These are phyloP conservation scores for Micromys minutus DNA, from an alignment of 2,113 vertebrate species.

Conservation along the genomic window DNA sequence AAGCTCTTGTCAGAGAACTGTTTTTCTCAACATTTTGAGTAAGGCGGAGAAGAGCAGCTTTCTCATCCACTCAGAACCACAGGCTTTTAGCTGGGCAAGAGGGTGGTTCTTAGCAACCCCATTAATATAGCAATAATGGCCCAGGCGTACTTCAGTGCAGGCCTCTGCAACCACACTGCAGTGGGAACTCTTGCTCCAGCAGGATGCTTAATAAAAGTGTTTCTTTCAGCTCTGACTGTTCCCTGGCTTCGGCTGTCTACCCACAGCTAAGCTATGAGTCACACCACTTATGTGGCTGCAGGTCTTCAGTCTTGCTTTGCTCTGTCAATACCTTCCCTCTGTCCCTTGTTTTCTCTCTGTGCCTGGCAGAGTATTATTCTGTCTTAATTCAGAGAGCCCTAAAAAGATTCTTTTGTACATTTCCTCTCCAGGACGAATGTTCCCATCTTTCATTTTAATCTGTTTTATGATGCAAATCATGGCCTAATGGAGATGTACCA, in stretches of 20 bases:
- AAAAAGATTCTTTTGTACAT: constrained; percentile 24
- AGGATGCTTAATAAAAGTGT: constrained; percentile 16
- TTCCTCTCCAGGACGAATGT: constrained; percentile 23
- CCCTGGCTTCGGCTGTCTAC: constrained; percentile 49
- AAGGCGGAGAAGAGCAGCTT: not conserved
- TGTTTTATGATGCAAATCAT: constrained; percentile 50
- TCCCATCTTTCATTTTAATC: constrained; percentile 45
- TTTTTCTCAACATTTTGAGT: constrained; percentile 17
- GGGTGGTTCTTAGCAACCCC: not conserved
- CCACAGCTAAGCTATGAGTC: constrained; percentile 42
- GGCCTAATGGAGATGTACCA: constrained; percentile 46
- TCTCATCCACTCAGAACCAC: not conserved
- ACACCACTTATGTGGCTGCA: constrained; percentile 18
- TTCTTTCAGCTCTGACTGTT: constrained; percentile 42
- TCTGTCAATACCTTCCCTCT: constrained; percentile 28
- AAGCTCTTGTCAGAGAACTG: not conserved
- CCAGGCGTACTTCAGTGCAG: not conserved
- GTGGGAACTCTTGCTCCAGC: not conserved
- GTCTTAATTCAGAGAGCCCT: not conserved
- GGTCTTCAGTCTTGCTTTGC: constrained; percentile 13
- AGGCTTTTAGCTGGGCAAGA: not conserved
- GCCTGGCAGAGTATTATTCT: constrained; percentile 17
- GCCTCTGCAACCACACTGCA: not conserved
- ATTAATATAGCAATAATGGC: not conserved
- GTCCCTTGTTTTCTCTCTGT: constrained; percentile 20